Conservation (phyloP, 2,113 vertebrate species). For the Odontophorus gujanensis region DNA sequence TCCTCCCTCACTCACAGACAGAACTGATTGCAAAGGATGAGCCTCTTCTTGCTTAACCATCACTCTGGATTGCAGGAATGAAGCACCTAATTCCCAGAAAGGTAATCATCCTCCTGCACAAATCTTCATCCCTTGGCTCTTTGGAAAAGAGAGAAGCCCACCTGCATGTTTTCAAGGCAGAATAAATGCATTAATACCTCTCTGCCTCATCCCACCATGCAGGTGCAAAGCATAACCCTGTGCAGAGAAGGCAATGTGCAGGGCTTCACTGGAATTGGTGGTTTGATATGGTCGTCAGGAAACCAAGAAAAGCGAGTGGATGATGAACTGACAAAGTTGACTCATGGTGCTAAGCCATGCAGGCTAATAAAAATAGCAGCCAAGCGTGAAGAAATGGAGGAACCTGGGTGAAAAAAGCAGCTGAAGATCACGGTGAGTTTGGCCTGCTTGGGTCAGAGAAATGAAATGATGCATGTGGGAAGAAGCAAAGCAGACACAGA, state of each 20-base stretch:
- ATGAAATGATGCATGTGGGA: fast-evolving
- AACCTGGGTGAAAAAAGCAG: not conserved
- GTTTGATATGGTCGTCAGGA: not conserved
- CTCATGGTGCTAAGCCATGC: not conserved
- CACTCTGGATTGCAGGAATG: not conserved
- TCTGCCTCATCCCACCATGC: not conserved
- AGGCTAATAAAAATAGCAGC: not conserved
- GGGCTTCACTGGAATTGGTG: not conserved
- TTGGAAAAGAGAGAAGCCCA: not conserved
- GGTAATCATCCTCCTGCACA: not conserved
- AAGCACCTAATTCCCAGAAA: not conserved
- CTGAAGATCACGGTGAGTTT: not conserved
- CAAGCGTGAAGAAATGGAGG: not conserved
- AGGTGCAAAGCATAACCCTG: not conserved
- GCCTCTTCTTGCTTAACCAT: not conserved
- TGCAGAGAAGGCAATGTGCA: fast-evolving
- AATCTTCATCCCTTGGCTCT: not conserved
- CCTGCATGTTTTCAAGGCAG: not conserved
- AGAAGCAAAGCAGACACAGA: not conserved
- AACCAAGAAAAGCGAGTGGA: not conserved
- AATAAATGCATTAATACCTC: not conserved
- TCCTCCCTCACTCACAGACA: not conserved
- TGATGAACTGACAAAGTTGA: not conserved
- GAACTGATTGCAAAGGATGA: not conserved
- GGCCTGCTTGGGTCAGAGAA: not conserved